phyloP scores from a whole-genome alignment of 1,140 invertebrate species.

The Magallana gigas region DNA sequence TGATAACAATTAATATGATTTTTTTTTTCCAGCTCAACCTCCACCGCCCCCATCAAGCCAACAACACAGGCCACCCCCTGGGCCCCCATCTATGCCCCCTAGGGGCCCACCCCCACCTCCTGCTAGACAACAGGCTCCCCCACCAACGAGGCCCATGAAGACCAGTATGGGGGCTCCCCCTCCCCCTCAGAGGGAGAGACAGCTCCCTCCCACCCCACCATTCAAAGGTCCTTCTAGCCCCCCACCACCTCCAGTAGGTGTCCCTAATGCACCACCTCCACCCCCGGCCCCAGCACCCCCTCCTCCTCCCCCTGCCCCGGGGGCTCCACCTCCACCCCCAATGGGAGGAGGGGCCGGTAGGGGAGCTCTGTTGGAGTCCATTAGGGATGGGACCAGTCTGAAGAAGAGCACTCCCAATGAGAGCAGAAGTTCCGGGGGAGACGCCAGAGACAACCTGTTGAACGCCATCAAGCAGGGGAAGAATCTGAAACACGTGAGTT shows the following conservation, averaged over 20 bases:
- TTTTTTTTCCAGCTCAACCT: slow-evolving; percentile 19
- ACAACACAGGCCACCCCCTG: slow-evolving; percentile 39
- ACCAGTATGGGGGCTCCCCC: slow-evolving; percentile 20
- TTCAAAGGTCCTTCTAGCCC: slow-evolving; percentile 33
- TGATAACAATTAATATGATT: no score
- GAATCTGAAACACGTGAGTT: slow-evolving; percentile 83
- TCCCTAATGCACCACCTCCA: slow-evolving; percentile 32
- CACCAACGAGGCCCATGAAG: slow-evolving; percentile 1
- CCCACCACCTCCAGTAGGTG: background rate
- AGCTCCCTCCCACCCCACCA: slow-evolving; percentile 18
- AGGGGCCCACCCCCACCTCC: slow-evolving; percentile 39
- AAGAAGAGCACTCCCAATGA: slow-evolving; percentile 35
- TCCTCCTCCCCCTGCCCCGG: slow-evolving; percentile 27
- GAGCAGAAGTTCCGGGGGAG: slow-evolving; percentile 64
- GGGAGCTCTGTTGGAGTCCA: slow-evolving; percentile 51
- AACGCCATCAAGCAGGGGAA: slow-evolving; percentile 88
- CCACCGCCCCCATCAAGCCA: slow-evolving; percentile 47
- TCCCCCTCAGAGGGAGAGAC: background rate
- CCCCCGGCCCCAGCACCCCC: slow-evolving; percentile 40
- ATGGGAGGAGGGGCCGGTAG: slow-evolving; percentile 18
- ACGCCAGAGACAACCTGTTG: slow-evolving; percentile 86
- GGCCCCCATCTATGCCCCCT: background rate
- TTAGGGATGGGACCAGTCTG: slow-evolving; percentile 48
- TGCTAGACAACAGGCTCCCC: background rate
- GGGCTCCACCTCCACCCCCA: slow-evolving; percentile 46